Conservation (phyloP, 1,140 invertebrate species). For the Anastrepha ludens region DNA sequence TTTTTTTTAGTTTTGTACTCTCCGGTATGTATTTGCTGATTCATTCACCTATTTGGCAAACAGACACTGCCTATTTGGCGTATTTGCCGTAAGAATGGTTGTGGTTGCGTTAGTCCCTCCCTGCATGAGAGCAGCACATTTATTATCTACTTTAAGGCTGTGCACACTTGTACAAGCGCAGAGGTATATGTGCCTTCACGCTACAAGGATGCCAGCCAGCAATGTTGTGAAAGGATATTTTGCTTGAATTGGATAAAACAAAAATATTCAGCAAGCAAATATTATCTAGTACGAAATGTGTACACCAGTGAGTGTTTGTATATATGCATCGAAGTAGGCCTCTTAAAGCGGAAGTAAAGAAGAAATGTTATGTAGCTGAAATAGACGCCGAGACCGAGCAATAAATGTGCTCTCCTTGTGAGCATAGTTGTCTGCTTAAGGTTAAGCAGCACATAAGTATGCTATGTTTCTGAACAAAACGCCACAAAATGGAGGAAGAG, state of each 20-base stretch:
- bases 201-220: not conserved
- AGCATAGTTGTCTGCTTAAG: not conserved
- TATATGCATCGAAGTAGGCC: too few species aligned
- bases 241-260: too few species aligned
- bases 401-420: not conserved
- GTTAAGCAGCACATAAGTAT: constrained; percentile 33
- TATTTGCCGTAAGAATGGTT: not conserved
- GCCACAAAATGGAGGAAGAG: not conserved
- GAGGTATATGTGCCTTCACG: not conserved
- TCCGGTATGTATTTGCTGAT: constrained; percentile 36
- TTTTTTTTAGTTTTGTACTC: not conserved
- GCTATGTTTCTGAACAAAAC: not conserved
- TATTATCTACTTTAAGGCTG: constrained; percentile 20
- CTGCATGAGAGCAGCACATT: not conserved
- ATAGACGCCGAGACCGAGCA: too few species aligned
- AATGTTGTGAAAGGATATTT: too few species aligned
- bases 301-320: too few species aligned
- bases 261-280: too few species aligned
- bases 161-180: not conserved
- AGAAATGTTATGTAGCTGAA: too few species aligned
- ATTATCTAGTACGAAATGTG: too few species aligned
- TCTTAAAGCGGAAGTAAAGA: too few species aligned
- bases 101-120: not conserved
- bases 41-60: constrained; percentile 58
- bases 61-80: not conserved